Evolutionary conservation across 2,888 invertebrate genomes (phyloP).

Genomic region (Protophormia terraenovae): DNA sequence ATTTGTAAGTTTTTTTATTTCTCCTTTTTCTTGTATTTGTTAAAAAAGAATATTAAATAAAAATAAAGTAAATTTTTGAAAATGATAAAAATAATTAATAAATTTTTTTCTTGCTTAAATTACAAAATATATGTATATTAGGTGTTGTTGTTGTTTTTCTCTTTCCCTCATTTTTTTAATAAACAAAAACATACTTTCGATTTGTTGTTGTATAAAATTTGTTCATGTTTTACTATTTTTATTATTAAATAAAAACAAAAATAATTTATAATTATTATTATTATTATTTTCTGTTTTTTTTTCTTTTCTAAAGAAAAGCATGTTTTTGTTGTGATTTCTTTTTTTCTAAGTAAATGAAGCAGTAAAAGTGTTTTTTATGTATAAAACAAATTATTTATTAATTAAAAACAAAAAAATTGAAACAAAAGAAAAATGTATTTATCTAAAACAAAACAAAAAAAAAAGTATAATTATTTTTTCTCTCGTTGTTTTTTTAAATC

Average conservation of each 20-base stretch:
- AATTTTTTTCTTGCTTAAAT: slow-evolving; percentile 25
- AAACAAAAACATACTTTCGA: slow-evolving; percentile 8
- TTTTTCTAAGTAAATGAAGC: slow-evolving; percentile 47
- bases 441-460: slow-evolving; percentile 20
- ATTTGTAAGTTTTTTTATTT: slow-evolving; percentile 39
- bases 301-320: slow-evolving; percentile 48
- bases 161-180: not conserved
- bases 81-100: slow-evolving; percentile 14
- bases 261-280: too few species aligned
- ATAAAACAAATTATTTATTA: not conserved
- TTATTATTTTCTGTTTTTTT: too few species aligned
- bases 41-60: slow-evolving; percentile 35
- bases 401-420: not conserved
- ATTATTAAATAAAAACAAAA: too few species aligned
- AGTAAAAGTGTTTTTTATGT: slow-evolving; percentile 65
- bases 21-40: slow-evolving; percentile 44
- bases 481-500: not conserved
- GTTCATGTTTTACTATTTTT: too few species aligned
- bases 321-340: slow-evolving; percentile 53
- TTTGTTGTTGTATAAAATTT: too few species aligned
- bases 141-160: slow-evolving; percentile 42
- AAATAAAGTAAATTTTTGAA: slow-evolving; percentile 52
- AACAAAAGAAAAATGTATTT: slow-evolving; percentile 56
- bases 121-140: slow-evolving; percentile 18
- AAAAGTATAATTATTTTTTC: slow-evolving; percentile 28